Evolutionary conservation across 1,140 invertebrate genomes (phyloP), one percentile per base, ranked within the genome.

Genomic region (Tetragonula clypearis): DNA sequence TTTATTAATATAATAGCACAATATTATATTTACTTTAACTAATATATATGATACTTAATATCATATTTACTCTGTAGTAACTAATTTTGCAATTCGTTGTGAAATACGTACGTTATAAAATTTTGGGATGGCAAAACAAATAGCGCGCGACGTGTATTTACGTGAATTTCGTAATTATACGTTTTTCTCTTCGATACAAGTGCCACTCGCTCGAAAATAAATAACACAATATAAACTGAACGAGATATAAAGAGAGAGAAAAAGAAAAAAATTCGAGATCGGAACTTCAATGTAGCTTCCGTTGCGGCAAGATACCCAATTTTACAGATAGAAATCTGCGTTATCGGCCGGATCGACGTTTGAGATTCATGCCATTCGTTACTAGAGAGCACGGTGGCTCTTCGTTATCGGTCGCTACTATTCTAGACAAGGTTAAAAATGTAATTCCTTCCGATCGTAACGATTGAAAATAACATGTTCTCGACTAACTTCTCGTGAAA

Each of bases 311-410:
- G 21, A 30, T 30, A n/a, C 1, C 26, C 12, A 30, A 15, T 66
- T 41, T 66, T 53, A 5, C 15, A 15, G 53, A 55, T n/a, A 74
- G 69, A 62, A 68, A 65, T 74, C 87, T 88, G 30, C 35, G 35
- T 89, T 88, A 89, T 75, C 87, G 87, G 65, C 82, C 15, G 84
- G 49, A 66, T 80, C n/a, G 65, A 80, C 26, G 55, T 66, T 80
- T 35, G 6, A 69, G 71, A 82, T 84, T 82, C 60, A 23, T 58
- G 21, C 49, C 14, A 35, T 14, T 69, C 17, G 26, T 77, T 84
- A 19, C 72, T 62, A 90, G 87, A 89, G 85, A 84, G 87, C 88
- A 74, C 35, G 66, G 41, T 55, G 23, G 41, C 79, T 80, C 84
- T 82, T 77, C 84, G 4, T n/a, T 69, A 77, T 17, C 21, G n/a